Conservation (phyloP, 2,797 vertebrate species). For the Sebastes nivosus region DNA sequence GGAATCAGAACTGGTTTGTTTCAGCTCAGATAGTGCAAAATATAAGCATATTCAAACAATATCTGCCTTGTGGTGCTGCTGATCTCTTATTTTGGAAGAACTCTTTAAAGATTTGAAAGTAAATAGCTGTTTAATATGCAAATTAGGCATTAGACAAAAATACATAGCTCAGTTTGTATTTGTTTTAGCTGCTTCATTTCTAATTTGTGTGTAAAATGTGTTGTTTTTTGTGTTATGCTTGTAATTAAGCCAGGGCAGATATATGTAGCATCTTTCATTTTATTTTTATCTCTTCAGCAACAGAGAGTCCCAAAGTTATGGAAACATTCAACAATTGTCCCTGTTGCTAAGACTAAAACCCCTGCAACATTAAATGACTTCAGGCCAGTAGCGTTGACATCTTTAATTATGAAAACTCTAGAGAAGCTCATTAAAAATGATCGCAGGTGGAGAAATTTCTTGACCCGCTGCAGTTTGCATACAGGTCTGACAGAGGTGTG, state of each 20-base stretch:
- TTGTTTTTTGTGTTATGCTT: too few species aligned
- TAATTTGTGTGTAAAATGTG: too few species aligned
- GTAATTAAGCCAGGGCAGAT: background rate
- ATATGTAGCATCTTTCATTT: background rate
- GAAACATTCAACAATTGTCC: background rate
- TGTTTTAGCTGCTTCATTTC: too few species aligned
- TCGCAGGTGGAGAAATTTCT: background rate
- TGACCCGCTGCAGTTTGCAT: background rate
- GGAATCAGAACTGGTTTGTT: background rate
- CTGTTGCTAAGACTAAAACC: background rate
- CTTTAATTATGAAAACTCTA: background rate
- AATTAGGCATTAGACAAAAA: background rate
- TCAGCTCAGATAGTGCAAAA: background rate
- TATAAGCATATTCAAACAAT: background rate
- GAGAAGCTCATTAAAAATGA: background rate
- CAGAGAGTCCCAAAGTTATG: background rate
- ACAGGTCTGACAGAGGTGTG: background rate
- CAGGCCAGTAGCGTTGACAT: background rate
- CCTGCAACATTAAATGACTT: background rate
- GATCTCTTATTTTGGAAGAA: background rate
- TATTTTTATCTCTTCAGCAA: background rate
- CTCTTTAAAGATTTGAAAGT: background rate
- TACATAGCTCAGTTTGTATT: too few species aligned
- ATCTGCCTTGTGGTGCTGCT: background rate
- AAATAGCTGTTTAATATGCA: background rate